Conservation (phyloP, 2,888 invertebrate genomes). For the Ormyrus nitidulus region DNA sequence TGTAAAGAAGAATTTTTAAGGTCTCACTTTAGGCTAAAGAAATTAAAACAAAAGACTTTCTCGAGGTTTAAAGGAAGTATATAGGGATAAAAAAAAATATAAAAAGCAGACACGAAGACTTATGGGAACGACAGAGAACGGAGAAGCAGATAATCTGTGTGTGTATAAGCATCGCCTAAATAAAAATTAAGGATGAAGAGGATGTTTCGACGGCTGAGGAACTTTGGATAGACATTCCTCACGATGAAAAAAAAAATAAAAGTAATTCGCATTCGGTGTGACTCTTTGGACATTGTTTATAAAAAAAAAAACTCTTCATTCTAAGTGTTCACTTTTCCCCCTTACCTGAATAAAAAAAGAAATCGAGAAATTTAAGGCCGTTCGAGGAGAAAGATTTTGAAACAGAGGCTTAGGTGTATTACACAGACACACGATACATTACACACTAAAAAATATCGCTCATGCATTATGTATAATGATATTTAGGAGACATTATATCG, state of each 20-base stretch:
- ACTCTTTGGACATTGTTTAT: too few relatives aligned
- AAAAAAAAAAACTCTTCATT: constrained; percentile 61
- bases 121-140: constrained; percentile 22
- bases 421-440: constrained; percentile 17
- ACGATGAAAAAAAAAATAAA: constrained; percentile 10
- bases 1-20: constrained; percentile 64
- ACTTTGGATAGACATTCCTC: constrained; percentile 15
- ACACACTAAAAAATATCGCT: constrained; percentile 24
- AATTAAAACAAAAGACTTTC: constrained; percentile 56
- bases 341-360: constrained; percentile 6
- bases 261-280: too few relatives aligned
- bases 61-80: constrained; percentile 44
- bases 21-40: constrained; percentile 70
- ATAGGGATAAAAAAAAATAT: constrained; percentile 44
- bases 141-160: constrained; percentile 34
- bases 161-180: constrained; percentile 42
- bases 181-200: constrained; percentile 19
- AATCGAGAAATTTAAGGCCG: constrained; percentile 16
- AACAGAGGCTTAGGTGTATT: constrained; percentile 26
- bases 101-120: constrained; percentile 36
- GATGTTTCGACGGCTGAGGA: constrained; percentile 5
- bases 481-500: constrained; percentile 33
- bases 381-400: constrained; percentile 39
- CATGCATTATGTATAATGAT: constrained; percentile 38
- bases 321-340: constrained; percentile 65